These are phyloP conservation scores for Progne subis DNA, from an alignment of 2,113 vertebrate genomes.

Conservation along the genomic window DNA sequence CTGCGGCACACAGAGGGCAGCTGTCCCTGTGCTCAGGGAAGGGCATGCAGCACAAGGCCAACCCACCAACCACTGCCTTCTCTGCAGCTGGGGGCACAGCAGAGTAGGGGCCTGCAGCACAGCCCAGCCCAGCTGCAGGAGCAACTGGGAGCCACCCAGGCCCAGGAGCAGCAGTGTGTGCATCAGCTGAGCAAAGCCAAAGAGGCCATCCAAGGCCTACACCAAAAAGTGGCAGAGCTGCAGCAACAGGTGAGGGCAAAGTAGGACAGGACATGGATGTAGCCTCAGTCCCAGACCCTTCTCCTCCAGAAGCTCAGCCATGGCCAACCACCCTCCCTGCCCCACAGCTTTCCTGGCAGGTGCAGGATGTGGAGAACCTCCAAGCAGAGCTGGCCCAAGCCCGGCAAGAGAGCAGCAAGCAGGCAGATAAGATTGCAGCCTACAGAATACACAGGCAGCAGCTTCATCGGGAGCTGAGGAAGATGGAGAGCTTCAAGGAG, in stretches of 20 bases:
- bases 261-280: not conserved
- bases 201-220: constrained; percentile 44
- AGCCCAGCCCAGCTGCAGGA: constrained; percentile 14
- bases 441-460: constrained; percentile 50
- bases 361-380: constrained; percentile 53
- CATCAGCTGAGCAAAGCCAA: constrained; percentile 20
- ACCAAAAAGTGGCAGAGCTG: constrained; percentile 50
- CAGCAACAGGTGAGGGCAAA: constrained; percentile 63
- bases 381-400: constrained; percentile 50
- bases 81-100: not conserved
- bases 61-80: too few species aligned
- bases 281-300: not conserved
- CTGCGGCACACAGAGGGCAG: constrained; percentile 38
- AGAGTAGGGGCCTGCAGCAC: not conserved
- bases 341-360: constrained; percentile 37
- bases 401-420: constrained; percentile 52
- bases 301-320: not conserved
- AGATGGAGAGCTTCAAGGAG: constrained; percentile 57
- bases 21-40: not conserved
- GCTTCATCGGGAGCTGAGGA: constrained; percentile 67
- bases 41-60: constrained; percentile 25
- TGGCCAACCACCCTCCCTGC: not conserved
- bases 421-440: constrained; percentile 50
- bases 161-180: not conserved
- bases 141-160: constrained; percentile 41